phyloP scores from a whole-genome alignment of 2,797 vertebrate genomes.

The Simalia tracyae region DNA sequence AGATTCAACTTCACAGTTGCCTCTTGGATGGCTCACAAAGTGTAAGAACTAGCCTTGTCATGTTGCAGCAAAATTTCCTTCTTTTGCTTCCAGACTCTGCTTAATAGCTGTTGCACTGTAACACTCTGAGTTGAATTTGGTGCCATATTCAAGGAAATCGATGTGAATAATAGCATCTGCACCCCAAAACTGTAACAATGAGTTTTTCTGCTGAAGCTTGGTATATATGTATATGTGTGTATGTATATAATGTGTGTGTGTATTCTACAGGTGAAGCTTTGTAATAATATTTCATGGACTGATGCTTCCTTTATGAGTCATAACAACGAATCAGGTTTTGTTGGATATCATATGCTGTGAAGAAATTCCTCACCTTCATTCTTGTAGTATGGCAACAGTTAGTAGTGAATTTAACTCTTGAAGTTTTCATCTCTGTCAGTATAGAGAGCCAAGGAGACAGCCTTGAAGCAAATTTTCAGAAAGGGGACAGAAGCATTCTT shows the following conservation, averaged over 20 bases:
- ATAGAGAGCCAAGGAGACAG: background rate
- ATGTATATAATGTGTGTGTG: too few species aligned
- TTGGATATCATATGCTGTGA: background rate
- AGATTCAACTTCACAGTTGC: background rate
- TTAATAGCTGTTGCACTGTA: background rate
- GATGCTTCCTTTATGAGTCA: background rate
- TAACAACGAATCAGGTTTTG: background rate
- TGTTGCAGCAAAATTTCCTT: background rate
- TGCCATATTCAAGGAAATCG: background rate
- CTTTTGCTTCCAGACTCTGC: background rate
- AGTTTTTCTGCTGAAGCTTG: background rate
- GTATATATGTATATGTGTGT: too few species aligned
- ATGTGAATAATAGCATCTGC: background rate
- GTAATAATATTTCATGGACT: background rate
- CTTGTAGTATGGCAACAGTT: background rate
- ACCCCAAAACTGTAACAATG: background rate
- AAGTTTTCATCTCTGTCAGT: background rate
- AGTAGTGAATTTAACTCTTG: background rate
- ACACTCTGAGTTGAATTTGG: background rate
- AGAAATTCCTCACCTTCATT: background rate
- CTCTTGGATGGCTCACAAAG: background rate
- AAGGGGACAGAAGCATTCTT: background rate
- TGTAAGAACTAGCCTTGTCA: background rate
- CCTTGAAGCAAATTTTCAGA: background rate
- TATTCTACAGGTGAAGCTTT: background rate